Base-by-base conservation (phyloP, 1,140 invertebrate species). In the Neelides sp. region DNA sequence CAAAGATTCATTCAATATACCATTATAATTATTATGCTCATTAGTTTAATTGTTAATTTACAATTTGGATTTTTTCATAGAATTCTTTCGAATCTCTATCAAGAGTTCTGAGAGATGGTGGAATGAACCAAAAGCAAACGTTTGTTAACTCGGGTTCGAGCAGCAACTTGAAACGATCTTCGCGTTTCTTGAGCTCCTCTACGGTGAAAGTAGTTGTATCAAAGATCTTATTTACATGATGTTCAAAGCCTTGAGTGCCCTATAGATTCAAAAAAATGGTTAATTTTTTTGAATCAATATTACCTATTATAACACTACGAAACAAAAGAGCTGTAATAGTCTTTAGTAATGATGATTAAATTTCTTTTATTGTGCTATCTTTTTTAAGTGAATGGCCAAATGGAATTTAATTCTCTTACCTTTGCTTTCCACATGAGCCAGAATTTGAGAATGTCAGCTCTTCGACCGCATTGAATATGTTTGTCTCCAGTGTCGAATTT, bases 351-450 rank as follows among this genome's bases (percentile, higher is more conserved):
- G n/a, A n/a, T n/a, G n/a, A n/a, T n/a, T n/a, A n/a, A n/a, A n/a
- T n/a, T n/a, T n/a, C n/a, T n/a, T n/a, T n/a, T n/a, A n/a, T n/a
- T n/a, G n/a, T n/a, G n/a, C n/a, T n/a, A n/a, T n/a, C n/a, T n/a
- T n/a, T n/a, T n/a, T n/a, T 4, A 15, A 17, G 32, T n/a, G 2
- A 42, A n/a, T n/a, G n/a, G n/a, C n/a, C n/a, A n/a, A n/a, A n/a
- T n/a, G n/a, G n/a, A n/a, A n/a, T 26, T 51, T 7, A 39, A 24
- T 8, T 23, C 23, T 26, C 27, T 51, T 58, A 73, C 72, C 66
- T 92, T 93, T 1, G 86, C 86, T 62, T 90, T 89, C 93, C 92
- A 96, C 89, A 94, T 94, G 58, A 91, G 81, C 92, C 92, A 97
- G 62, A 96, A 86, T 66, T 96, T 96, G 37, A 95, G 74, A 2